Evolutionary conservation across 2,797 vertebrate species (phyloP).

Genomic region (Ispidina lecontei): DNA sequence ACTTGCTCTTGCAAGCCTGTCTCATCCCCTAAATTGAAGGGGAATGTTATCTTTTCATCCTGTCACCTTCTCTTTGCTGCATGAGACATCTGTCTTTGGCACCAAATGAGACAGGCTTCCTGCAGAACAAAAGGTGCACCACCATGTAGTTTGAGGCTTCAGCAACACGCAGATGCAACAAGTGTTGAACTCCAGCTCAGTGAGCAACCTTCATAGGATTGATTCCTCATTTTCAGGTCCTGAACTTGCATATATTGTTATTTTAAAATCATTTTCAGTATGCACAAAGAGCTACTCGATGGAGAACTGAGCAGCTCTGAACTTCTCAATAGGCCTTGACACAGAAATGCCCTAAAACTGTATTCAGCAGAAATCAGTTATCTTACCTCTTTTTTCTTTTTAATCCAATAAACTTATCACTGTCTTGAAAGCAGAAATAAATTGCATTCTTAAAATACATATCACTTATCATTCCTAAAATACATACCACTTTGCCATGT

Average conservation of each 20-base stretch:
- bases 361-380: neutral
- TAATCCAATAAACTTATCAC: neutral
- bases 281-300: neutral
- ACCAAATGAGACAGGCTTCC: neutral
- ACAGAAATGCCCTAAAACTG: neutral
- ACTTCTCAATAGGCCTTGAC: neutral
- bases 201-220: accelerated
- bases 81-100: neutral
- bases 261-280: neutral
- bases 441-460: neutral
- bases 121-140: neutral
- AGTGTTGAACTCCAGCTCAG: accelerated
- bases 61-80: neutral
- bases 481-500: neutral
- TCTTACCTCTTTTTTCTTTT: neutral
- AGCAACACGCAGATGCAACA: neutral
- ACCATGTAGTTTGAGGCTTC: accelerated
- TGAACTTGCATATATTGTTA: neutral
- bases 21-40: neutral
- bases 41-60: neutral
- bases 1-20: neutral
- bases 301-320: neutral
- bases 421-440: neutral
- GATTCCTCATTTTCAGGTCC: neutral
- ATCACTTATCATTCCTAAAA: neutral